These are phyloP conservation scores for Periophthalmus magnuspinnatus DNA, from an alignment of 2,797 vertebrate species.

Conservation along the genomic window DNA sequence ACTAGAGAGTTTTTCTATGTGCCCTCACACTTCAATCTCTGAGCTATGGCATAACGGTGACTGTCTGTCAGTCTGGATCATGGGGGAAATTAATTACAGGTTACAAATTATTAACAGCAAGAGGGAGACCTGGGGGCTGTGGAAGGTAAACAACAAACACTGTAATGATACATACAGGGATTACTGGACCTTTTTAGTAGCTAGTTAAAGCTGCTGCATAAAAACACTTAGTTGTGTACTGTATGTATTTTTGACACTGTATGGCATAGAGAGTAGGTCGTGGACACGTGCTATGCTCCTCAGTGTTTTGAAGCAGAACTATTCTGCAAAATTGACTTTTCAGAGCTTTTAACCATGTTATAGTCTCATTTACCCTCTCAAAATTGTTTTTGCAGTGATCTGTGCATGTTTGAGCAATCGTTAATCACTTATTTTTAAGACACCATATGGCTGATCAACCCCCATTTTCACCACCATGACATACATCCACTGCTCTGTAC, in stretches of 20 bases:
- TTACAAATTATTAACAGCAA: conserved; percentile 10
- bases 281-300: not conserved
- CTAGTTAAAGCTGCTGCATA: not conserved
- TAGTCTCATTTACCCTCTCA: too few species aligned
- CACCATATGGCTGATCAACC: too few species aligned
- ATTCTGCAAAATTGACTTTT: too few species aligned
- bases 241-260: not conserved
- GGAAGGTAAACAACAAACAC: conserved; percentile 1
- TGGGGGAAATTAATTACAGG: conserved; percentile 8
- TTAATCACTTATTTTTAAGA: too few species aligned
- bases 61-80: conserved; percentile 1
- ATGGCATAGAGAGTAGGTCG: not conserved
- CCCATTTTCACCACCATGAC: too few species aligned
- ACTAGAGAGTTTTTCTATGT: conserved; percentile 1
- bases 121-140: not conserved
- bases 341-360: too few species aligned
- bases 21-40: not conserved
- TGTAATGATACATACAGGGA: not conserved
- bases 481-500: too few species aligned
- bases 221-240: not conserved
- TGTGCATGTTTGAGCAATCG: too few species aligned
- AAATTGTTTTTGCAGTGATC: too few species aligned
- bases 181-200: not conserved
- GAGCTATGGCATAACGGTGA: not conserved
- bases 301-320: not conserved